These are phyloP conservation scores for Dryoscopus gambensis DNA, from an alignment of 2,113 vertebrate species.

Conservation along the genomic window DNA sequence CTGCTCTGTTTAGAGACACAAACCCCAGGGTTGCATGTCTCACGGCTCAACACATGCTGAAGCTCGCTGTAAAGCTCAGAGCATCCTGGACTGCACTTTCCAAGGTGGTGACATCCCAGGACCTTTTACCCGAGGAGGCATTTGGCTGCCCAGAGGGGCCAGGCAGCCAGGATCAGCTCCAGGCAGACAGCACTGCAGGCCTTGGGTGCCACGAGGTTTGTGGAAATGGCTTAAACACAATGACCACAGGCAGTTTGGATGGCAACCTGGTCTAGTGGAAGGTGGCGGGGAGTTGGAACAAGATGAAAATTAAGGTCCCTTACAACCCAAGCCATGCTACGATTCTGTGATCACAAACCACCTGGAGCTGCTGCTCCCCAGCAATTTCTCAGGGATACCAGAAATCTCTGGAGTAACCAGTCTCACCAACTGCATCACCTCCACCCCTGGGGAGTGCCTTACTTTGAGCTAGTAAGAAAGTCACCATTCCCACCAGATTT, in stretches of 20 bases:
- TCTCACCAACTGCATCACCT: background rate
- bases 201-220: background rate
- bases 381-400: background rate
- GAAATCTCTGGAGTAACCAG: background rate
- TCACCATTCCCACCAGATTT: background rate
- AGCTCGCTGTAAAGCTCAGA: background rate
- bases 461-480: too few relatives aligned
- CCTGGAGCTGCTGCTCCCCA: background rate
- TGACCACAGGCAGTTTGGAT: too few relatives aligned
- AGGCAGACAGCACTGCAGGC: background rate
- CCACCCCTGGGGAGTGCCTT: background rate
- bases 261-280: background rate
- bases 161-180: background rate
- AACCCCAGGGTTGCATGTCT: background rate
- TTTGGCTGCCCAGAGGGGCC: background rate
- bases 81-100: background rate
- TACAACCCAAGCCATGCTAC: background rate
- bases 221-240: background rate
- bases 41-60: background rate
- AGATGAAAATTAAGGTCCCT: background rate
- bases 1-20: background rate
- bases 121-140: background rate
- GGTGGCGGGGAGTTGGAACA: too few relatives aligned
- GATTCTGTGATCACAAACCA: background rate
- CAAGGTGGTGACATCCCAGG: background rate